Base-by-base conservation (phyloP, 2,113 vertebrate genomes). In the Nesoenas mayeri region DNA sequence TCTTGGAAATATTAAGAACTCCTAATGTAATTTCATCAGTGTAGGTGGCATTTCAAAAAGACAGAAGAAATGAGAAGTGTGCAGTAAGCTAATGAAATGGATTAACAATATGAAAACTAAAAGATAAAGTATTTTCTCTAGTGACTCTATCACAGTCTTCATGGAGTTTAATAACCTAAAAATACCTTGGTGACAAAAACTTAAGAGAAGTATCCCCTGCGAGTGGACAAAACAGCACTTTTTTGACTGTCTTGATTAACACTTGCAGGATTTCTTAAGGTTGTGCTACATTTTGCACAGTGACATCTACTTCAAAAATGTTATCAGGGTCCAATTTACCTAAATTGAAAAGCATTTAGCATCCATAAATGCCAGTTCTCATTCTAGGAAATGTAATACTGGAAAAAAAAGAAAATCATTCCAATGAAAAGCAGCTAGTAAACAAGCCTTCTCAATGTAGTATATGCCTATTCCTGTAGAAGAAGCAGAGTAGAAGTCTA, bases 1-100 rank as follows among this genome's bases (percentile, higher is more conserved):
- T 89, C 38, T 31, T 94, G 66, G 78, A 97, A 96, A 79, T 79
- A 89, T 21, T 94, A 72, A 93, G 78, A 96, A 87, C 81, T 91
- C 15, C 17, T 92, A 95, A 87, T 88, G 79, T 56, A 84, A 95
- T 95, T 93, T 93, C 91, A 51, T 80, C 69, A 67, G 85, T 88
- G 91, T 95, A 93, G 96, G 97, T 94, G 95, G 94, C 53, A 87
- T 95, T 95, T 96, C 61, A 88, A 96, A 91, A 89, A 96, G 86
- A 36, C 28, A 88, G 70, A 88, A 94, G 44, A 96, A 91, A 88
- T 72, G 48, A 81, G 44, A 84, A 91, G 48, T 62, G 61, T 90
- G 50, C 44, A 57, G 65, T 80, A 74, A 69, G 57, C 34, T 91
- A 96, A 95, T 87, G 70, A 93, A 92, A 91, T 48, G 40, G 31